These are phyloP conservation scores for Platorchestia sp. DNA, from an alignment of 1,140 invertebrate species.

Conservation along the genomic window DNA sequence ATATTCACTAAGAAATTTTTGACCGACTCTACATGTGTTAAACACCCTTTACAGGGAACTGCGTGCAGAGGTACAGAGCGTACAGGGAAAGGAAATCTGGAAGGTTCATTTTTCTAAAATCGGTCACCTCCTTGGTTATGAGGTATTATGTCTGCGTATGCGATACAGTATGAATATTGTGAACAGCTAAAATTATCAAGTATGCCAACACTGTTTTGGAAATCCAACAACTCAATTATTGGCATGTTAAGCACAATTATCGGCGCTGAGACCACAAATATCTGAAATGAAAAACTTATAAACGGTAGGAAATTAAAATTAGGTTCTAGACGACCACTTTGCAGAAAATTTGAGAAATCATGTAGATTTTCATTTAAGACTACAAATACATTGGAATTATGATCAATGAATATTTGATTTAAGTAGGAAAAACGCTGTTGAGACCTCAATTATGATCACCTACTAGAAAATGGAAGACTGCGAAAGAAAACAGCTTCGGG, in stretches of 20 bases:
- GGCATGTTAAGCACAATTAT: background rate
- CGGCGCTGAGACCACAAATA: background rate
- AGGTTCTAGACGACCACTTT: background rate
- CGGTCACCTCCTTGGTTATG: background rate
- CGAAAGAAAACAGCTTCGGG: background rate
- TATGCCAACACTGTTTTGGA: background rate
- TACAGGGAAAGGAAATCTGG: no score
- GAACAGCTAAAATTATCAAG: background rate
- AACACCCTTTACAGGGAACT: no score
- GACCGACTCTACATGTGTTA: no score
- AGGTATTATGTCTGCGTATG: background rate
- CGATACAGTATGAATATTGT: background rate
- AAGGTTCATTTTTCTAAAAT: background rate
- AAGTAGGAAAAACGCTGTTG: background rate
- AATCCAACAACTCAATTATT: background rate
- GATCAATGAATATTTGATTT: background rate
- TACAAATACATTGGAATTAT: background rate
- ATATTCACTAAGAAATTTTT: no score
- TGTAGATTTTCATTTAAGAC: background rate
- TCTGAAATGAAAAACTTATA: background rate
- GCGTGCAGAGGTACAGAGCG: no score
- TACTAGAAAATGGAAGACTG: background rate
- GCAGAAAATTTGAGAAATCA: background rate
- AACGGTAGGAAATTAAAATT: background rate
- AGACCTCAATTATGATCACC: background rate